These are phyloP conservation scores for Hylaeus volcanicus DNA, from an alignment of 1,140 invertebrate genomes.

Conservation along the genomic window DNA sequence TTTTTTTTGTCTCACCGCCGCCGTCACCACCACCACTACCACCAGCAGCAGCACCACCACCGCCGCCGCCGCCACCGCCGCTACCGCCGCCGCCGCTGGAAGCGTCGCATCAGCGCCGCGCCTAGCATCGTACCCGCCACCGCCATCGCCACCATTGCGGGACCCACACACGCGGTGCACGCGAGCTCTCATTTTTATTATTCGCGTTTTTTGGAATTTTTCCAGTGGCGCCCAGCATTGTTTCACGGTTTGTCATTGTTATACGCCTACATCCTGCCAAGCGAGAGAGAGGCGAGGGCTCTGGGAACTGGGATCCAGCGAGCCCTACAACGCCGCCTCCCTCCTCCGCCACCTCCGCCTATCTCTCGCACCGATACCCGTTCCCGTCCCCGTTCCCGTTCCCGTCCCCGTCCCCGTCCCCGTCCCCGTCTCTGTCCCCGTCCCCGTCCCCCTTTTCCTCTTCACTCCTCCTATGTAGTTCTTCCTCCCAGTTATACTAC, in stretches of 20 bases:
- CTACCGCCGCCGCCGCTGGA: constrained; percentile 6
- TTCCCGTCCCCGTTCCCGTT: constrained; percentile 1
- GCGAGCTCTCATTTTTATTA: constrained; percentile 79
- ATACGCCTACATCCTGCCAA: constrained; percentile 72
- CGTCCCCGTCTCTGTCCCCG: neutral
- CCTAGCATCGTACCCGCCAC: constrained; percentile 34
- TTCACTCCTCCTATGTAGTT: neutral
- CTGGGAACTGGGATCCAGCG: constrained; percentile 50
- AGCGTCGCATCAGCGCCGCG: constrained; percentile 29
- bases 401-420: neutral
- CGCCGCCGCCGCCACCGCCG: no score
- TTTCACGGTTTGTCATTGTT: constrained; percentile 81
- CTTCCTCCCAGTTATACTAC: constrained; percentile 5
- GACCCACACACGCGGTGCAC: constrained; percentile 60
- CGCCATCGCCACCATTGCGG: constrained; percentile 62
- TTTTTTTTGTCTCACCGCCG: constrained; percentile 64
- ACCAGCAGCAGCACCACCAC: constrained; percentile 11
- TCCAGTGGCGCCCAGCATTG: constrained; percentile 80
- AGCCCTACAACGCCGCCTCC: constrained; percentile 37
- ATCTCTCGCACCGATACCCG: constrained; percentile 16
- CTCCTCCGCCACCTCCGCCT: constrained; percentile 11
- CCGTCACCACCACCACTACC: constrained; percentile 35
- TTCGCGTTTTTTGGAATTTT: constrained; percentile 81
- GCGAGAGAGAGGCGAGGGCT: constrained; percentile 60
- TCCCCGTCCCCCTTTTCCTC: neutral